Evolutionary conservation across 1,140 invertebrate species (phyloP).

Genomic region (Drosophila ficusphila): DNA sequence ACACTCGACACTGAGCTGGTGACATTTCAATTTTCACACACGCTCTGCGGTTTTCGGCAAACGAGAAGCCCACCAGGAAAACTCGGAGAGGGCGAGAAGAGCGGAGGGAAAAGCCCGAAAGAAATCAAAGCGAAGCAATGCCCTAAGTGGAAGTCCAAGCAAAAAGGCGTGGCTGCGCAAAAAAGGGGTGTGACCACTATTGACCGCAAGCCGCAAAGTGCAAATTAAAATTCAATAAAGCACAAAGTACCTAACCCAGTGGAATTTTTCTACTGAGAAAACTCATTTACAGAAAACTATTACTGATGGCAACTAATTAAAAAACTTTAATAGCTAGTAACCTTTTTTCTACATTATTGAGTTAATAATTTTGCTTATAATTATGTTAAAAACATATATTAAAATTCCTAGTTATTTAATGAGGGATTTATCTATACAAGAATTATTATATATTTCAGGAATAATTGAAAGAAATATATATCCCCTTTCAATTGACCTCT

Average conservation of each 20-base stretch:
- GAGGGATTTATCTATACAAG: background rate
- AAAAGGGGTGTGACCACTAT: slow-evolving; percentile 16
- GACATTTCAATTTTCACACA: slow-evolving; percentile 82
- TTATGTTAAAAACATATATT: no score
- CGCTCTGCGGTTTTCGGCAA: slow-evolving; percentile 50
- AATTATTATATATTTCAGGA: background rate
- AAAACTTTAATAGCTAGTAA: background rate
- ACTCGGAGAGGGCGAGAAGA: background rate
- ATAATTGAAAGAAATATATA: no score
- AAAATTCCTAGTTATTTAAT: no score
- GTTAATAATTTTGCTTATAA: no score
- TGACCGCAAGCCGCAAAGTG: slow-evolving; percentile 51
- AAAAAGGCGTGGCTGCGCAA: slow-evolving; percentile 21
- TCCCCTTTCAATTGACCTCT: background rate
- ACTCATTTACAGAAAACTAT: slow-evolving; percentile 27
- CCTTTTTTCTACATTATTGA: no score
- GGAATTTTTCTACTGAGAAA: slow-evolving; percentile 12
- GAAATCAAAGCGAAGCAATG: slow-evolving; percentile 30
- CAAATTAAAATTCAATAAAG: slow-evolving; percentile 74
- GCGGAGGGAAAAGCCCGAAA: slow-evolving; percentile 26
- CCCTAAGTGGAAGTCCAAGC: slow-evolving; percentile 19
- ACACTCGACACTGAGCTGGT: slow-evolving; percentile 43
- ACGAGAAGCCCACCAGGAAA: slow-evolving; percentile 20
- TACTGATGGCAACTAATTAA: background rate
- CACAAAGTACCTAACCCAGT: slow-evolving; percentile 12